Evolutionary conservation across 2,888 invertebrate genomes (phyloP).

Genomic region (Lithophane semibrunnea): DNA sequence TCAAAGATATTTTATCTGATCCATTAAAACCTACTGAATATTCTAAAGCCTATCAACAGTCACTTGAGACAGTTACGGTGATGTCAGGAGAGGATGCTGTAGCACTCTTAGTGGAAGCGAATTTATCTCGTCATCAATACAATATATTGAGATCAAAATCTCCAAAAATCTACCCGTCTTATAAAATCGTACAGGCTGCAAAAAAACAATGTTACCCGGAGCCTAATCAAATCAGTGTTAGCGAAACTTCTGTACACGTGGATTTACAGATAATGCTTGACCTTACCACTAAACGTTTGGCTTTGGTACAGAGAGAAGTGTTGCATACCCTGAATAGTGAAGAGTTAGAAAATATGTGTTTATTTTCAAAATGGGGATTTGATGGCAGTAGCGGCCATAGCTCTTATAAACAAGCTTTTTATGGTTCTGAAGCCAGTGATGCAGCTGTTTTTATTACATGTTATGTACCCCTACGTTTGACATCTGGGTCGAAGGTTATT

Average conservation of each 20-base stretch:
- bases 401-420: neutral
- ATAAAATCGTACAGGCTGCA: too few relatives aligned
- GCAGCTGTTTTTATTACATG: neutral
- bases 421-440: neutral
- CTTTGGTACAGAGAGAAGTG: too few relatives aligned
- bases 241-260: too few relatives aligned
- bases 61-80: too few relatives aligned
- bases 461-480: neutral
- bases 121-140: conserved; percentile 1
- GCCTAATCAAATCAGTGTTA: too few relatives aligned
- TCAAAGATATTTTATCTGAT: neutral
- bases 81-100: neutral
- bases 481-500: neutral
- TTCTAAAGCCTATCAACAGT: too few relatives aligned
- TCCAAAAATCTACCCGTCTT: too few relatives aligned
- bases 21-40: too few relatives aligned
- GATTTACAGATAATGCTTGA: too few relatives aligned
- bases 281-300: too few relatives aligned
- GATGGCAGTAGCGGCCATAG: neutral
- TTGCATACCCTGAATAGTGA: neutral
- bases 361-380: neutral
- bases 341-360: neutral
- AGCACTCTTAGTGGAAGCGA: neutral
- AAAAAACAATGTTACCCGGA: too few relatives aligned
- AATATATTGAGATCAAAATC: too few relatives aligned